Conservation (phyloP, 1,140 invertebrate genomes). For the Bombus cullumanus region DNA sequence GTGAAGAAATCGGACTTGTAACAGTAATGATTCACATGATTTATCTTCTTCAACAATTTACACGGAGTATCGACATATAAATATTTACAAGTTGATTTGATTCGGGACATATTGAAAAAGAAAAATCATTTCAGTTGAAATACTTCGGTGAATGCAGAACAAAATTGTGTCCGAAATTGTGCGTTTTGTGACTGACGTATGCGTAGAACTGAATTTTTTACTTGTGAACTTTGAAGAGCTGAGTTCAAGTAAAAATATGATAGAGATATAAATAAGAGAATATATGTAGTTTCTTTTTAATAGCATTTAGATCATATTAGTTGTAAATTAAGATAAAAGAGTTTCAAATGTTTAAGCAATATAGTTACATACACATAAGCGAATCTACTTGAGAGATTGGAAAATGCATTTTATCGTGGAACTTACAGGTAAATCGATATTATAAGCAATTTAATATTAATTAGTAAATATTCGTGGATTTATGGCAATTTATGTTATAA, state of each 20-base stretch:
- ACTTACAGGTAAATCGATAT: not conserved
- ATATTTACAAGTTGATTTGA: not conserved
- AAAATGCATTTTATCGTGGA: not conserved
- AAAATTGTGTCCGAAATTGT: not conserved
- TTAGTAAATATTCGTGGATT: not conserved
- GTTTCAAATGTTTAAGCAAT: not conserved
- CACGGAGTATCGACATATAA: not conserved
- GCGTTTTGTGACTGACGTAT: too few relatives aligned
- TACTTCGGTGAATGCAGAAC: too few relatives aligned
- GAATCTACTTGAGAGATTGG: not conserved
- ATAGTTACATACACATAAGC: not conserved
- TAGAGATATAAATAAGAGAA: not conserved
- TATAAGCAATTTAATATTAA: not conserved
- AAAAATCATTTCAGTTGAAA: not conserved
- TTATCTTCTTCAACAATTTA: conserved; percentile 18
- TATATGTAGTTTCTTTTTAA: too few relatives aligned
- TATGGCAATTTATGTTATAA: not conserved
- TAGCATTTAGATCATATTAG: too few relatives aligned
- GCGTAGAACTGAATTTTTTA: not conserved
- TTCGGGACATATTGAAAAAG: not conserved
- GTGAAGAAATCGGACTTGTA: not conserved
- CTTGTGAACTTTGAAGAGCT: accelerated
- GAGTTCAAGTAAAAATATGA: not conserved
- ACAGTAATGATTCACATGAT: not conserved
- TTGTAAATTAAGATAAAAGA: too few relatives aligned